Evolutionary conservation across 1,140 invertebrate species (phyloP).

Genomic region (Halictus rubicundus): DNA sequence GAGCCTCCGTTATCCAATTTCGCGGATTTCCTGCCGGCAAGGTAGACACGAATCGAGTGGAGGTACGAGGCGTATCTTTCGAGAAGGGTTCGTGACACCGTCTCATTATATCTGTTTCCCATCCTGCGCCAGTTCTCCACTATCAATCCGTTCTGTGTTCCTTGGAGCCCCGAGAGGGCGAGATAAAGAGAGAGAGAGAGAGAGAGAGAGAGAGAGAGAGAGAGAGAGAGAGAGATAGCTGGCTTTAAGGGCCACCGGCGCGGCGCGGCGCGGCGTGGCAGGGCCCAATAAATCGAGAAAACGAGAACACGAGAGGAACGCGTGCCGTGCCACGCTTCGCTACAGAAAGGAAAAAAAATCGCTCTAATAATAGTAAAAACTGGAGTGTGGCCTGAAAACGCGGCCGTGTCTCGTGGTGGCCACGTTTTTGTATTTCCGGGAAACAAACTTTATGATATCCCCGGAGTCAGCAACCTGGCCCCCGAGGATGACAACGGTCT

Average conservation of each 20-base stretch:
- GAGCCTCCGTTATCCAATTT: constrained; percentile 4
- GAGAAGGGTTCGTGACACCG: constrained; percentile 34
- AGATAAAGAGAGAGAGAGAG: too few species aligned
- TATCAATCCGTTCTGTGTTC: neutral
- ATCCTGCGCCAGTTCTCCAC: neutral
- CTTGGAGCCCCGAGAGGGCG: too few species aligned
- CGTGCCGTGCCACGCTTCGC: constrained; percentile 65
- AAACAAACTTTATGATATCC: constrained; percentile 19
- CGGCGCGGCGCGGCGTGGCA: constrained; percentile 63
- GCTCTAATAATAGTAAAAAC: constrained; percentile 78
- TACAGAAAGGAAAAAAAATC: constrained; percentile 67
- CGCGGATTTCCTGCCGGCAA: neutral
- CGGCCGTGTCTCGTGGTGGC: constrained; percentile 18
- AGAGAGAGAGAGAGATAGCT: too few species aligned
- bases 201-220: too few species aligned
- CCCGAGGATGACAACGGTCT: neutral
- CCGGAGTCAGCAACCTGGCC: neutral
- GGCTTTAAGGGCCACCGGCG: too few species aligned
- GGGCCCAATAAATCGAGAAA: constrained; percentile 59
- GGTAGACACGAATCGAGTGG: neutral
- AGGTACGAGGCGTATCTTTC: too few species aligned
- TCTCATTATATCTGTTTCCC: constrained; percentile 44
- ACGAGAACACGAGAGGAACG: constrained; percentile 45
- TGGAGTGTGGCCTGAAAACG: constrained; percentile 58
- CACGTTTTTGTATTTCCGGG: constrained; percentile 28